phyloP scores from a whole-genome alignment of 2,888 invertebrate species.

The Hyles lineata region DNA sequence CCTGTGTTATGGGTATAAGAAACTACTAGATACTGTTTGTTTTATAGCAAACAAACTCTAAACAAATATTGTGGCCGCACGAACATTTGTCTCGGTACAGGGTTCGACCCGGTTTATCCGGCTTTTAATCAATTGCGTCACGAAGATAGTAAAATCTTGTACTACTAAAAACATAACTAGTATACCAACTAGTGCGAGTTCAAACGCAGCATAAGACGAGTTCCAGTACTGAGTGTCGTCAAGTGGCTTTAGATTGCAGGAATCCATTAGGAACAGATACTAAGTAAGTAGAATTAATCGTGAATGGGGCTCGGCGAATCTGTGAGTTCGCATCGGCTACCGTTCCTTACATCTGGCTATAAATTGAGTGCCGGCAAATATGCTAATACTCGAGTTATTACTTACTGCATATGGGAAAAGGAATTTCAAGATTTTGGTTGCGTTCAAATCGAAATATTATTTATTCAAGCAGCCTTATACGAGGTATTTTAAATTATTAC shows the following conservation, averaged over 20 bases:
- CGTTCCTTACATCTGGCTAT: slow-evolving; percentile 17
- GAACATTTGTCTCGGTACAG: no score
- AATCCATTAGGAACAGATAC: slow-evolving; percentile 65
- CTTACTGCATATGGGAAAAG: neutral
- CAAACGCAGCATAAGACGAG: slow-evolving; percentile 48
- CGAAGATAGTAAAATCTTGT: no score
- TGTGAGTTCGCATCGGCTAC: slow-evolving; percentile 6
- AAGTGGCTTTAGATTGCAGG: slow-evolving; percentile 64
- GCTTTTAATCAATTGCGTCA: no score
- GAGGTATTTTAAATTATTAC: no score
- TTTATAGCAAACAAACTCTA: no score
- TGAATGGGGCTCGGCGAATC: slow-evolving; percentile 39
- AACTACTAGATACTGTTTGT: no score
- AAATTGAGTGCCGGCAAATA: slow-evolving; percentile 19
- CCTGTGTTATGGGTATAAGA: no score
- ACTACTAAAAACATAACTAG: slow-evolving; percentile 13
- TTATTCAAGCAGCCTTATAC: no score
- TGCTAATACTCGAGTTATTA: neutral
- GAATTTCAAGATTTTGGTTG: neutral
- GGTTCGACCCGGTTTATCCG: no score
- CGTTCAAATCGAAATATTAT: no score
- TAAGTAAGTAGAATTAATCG: slow-evolving; percentile 53
- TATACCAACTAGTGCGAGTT: slow-evolving; percentile 26
- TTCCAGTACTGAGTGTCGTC: slow-evolving; percentile 50
- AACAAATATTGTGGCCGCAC: no score